Evolutionary conservation across 1,140 invertebrate species (phyloP).

Genomic region (Notospermus geniculatus): DNA sequence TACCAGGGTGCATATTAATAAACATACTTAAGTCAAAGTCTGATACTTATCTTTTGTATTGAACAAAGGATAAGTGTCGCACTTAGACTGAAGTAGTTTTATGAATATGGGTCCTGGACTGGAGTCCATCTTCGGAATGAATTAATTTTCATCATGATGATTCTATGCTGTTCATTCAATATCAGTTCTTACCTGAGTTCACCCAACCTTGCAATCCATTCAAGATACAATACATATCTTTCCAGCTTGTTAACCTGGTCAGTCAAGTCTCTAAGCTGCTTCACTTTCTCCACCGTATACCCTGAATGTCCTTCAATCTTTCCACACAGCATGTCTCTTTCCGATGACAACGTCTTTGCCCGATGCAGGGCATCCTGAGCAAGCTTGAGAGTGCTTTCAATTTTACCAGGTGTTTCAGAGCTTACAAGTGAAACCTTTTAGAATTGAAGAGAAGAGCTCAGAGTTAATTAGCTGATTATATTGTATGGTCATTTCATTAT

Average conservation of each 20-base stretch:
- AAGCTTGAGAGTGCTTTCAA: conserved; percentile 61
- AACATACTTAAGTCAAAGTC: no score
- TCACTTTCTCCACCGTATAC: conserved; percentile 57
- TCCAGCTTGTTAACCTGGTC: conserved; percentile 65
- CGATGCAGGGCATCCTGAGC: conserved; percentile 59
- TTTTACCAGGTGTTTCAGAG: conserved; percentile 62
- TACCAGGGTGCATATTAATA: no score
- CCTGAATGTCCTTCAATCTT: conserved; percentile 57
- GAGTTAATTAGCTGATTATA: no score
- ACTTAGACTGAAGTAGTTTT: no score
- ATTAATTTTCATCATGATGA: no score
- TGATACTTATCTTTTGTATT: no score
- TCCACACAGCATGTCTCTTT: conserved; percentile 55
- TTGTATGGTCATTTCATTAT: no score
- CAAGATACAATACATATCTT: conserved; percentile 64
- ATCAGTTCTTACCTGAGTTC: conserved; percentile 60
- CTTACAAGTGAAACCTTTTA: conserved; percentile 61
- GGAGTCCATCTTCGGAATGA: no score
- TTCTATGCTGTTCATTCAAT: not conserved
- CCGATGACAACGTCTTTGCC: conserved; percentile 58
- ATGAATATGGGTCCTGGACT: no score
- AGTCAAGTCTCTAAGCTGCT: conserved; percentile 58
- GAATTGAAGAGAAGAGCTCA: no score
- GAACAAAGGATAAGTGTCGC: no score
- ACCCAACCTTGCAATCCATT: conserved; percentile 65